These are phyloP conservation scores for Ptyas mucosa DNA, from an alignment of 2,113 vertebrate species.

Conservation along the genomic window DNA sequence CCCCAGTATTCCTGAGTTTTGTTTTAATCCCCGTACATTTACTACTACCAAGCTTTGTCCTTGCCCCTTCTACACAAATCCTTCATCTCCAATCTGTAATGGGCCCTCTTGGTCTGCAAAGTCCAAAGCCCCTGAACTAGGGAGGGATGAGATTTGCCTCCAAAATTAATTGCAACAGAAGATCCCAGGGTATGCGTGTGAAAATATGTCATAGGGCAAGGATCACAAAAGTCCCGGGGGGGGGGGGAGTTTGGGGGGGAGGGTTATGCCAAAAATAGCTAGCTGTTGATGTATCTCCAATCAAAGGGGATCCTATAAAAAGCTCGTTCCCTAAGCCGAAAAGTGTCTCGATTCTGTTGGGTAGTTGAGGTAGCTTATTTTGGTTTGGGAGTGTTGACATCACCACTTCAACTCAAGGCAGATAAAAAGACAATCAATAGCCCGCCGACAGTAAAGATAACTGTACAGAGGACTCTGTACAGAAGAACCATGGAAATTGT, in stretches of 20 bases:
- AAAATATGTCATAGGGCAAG: conserved; percentile 66
- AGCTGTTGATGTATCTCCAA: conserved; percentile 77
- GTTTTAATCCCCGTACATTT: background rate
- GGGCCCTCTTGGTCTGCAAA: conserved; percentile 11
- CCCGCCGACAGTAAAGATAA: conserved; percentile 23
- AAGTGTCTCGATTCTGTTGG: conserved; percentile 62
- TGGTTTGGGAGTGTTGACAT: conserved; percentile 81
- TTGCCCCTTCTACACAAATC: background rate
- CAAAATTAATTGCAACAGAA: conserved; percentile 25
- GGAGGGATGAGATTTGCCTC: conserved; percentile 37
- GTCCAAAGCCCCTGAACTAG: background rate
- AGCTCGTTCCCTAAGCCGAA: conserved; percentile 70
- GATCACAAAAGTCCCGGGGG: conserved; percentile 67
- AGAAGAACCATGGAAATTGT: conserved; percentile 11
- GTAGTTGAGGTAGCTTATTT: conserved; percentile 82
- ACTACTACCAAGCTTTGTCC: background rate
- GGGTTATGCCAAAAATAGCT: conserved; percentile 77
- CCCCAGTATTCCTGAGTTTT: background rate
- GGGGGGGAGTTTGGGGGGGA: background rate
- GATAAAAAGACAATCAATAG: conserved; percentile 22
- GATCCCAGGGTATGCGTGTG: conserved; percentile 27
- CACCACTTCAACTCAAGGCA: conserved; percentile 67
- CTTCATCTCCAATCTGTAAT: background rate
- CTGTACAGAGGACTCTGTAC: background rate
- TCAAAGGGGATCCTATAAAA: conserved; percentile 88